Evolutionary conservation across 2,888 invertebrate genomes (phyloP).

Genomic region (Patella pellucida): DNA sequence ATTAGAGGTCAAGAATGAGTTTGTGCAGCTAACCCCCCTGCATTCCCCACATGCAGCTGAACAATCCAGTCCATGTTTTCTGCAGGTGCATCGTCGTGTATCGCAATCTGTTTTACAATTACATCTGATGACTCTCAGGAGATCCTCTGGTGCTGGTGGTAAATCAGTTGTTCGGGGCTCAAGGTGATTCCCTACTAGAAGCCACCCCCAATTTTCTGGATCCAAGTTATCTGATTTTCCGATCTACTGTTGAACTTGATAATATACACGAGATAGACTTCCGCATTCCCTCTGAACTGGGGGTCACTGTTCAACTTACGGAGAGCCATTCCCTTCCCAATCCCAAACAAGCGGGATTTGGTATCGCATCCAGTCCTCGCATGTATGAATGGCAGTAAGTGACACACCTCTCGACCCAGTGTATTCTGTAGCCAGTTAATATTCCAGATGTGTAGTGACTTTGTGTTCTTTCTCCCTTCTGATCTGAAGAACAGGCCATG

Average conservation of each 20-base stretch:
- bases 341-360: constrained; percentile 26
- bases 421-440: not conserved
- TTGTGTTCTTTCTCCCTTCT: not conserved
- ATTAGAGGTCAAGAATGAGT: not conserved
- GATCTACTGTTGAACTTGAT: constrained; percentile 37
- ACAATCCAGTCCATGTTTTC: constrained; percentile 21
- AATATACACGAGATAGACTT: constrained; percentile 36
- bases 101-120: constrained; percentile 40
- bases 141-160: constrained; percentile 40
- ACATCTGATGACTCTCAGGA: constrained; percentile 38
- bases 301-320: constrained; percentile 28
- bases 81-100: constrained; percentile 32
- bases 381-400: constrained; percentile 15
- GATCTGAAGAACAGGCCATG: constrained; percentile 21
- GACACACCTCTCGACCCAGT: constrained; percentile 25
- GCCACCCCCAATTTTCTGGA: constrained; percentile 41
- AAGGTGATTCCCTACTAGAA: constrained; percentile 18
- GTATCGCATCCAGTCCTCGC: constrained; percentile 22
- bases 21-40: constrained; percentile 8
- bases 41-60: constrained; percentile 19
- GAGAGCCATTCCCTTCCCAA: constrained; percentile 26
- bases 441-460: not conserved
- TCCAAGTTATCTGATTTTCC: constrained; percentile 18
- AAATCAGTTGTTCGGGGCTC: constrained; percentile 26
- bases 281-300: constrained; percentile 30